A percentile compares a stretch with the other conserved stretches of the same genome.
These are phyloP conservation scores for Bellardia bayeri DNA, from an alignment of 2,888 invertebrate genomes.

Conservation along the genomic window DNA sequence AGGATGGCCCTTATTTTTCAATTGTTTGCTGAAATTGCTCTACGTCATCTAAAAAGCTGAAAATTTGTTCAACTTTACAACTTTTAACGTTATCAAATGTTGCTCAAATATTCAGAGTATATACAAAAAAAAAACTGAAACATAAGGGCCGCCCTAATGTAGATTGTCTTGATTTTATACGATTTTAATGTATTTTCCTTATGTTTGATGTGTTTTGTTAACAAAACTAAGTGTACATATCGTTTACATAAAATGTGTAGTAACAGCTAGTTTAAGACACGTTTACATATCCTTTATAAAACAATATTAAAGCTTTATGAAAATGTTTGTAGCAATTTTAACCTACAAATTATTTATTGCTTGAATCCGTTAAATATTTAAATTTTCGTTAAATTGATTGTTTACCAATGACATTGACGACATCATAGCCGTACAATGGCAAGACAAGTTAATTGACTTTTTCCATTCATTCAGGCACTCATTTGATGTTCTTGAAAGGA, in stretches of 20 bases:
- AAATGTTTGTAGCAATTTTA: too few relatives aligned
- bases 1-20: too few relatives aligned
- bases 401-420: conserved; percentile 19
- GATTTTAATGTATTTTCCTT: background rate
- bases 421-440: background rate
- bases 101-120: too few relatives aligned
- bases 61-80: too few relatives aligned
- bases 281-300: too few relatives aligned
- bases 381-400: background rate
- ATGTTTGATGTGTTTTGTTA: background rate
- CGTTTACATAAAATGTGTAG: background rate
- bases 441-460: conserved; percentile 58
- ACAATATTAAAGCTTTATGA: too few relatives aligned
- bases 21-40: too few relatives aligned
- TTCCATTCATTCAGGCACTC: conserved; percentile 22
- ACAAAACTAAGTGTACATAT: background rate
- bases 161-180: background rate
- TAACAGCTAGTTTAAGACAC: background rate
- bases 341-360: background rate
- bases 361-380: conserved; percentile 5
- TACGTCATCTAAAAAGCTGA: too few relatives aligned
- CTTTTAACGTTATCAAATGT: too few relatives aligned
- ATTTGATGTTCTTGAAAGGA: conserved; percentile 62
- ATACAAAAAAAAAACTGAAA: too few relatives aligned
- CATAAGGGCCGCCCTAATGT: background rate